Base-by-base conservation (phyloP, 2,888 invertebrate genomes). In the Hyppa rectilinea region DNA sequence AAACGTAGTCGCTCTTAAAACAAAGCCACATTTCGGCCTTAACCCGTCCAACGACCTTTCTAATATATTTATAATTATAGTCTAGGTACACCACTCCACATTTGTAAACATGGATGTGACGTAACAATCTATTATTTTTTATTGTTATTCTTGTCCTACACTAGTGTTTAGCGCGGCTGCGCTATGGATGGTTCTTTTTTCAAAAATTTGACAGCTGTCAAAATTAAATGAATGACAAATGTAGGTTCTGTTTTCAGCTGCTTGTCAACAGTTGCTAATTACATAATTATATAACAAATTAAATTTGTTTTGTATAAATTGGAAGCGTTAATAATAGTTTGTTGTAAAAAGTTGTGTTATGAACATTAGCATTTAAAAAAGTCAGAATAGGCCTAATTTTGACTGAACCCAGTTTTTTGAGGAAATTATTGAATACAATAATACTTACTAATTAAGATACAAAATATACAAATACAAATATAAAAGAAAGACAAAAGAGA, bases 1-100 rank as follows among this genome's bases (percentile, higher is more conserved):
- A 73, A 86, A 82, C 80, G 43, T 73, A 53, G 78, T 78, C 70
- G 71, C 72, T 85, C 66, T 58, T 75, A 88, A 92, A 89, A 89
- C 88, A 89, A 90, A 87, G 82, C 62, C 60, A 47, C 83, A 81
- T 73, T n/a, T 75, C 87, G 91, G 92, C 94, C 94, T 94, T 93
- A 91, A 92, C 92, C 92, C 89, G 95, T 89, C 75, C 94, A 80
- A 87, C 92, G 95, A 95, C 94, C 95, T 90, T 90, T 91, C 95
- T 96, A 95, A 96, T 95, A 92, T 90, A 89, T 93, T 96, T 96
- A 95, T 96, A 96, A 96, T 96, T 96, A 94, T 90, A 94, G 83
- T 78, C 53, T 69, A n/a, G n/a, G n/a, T n/a, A 78, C 72, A 68
- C 67, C 78, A 80, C 83, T 88, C 83, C 87, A 87, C 90, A 91